Percentiles rank a stretch among this genome's conserved stretches.
These are phyloP conservation scores for Nemoura dubitans DNA, from an alignment of 2,888 invertebrate species.

Conservation along the genomic window DNA sequence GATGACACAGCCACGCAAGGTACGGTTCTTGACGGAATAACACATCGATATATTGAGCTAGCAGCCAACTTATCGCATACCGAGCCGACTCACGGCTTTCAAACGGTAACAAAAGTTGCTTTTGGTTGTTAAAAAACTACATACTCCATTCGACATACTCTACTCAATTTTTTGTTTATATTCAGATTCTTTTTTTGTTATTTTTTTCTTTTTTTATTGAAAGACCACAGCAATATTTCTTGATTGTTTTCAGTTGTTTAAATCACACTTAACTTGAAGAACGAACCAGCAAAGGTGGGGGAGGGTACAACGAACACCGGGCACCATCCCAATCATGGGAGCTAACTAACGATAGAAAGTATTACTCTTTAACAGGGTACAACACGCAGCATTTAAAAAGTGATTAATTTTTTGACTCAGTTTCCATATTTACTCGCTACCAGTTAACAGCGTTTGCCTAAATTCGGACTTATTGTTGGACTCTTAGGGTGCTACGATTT, in stretches of 20 bases:
- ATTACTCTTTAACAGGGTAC: slow-evolving; percentile 43
- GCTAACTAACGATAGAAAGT: slow-evolving; percentile 50
- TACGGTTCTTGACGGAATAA: slow-evolving; percentile 40
- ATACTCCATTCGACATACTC: slow-evolving; percentile 50
- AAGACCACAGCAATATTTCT: slow-evolving; percentile 53
- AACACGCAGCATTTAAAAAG: background rate
- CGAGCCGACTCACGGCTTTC: background rate
- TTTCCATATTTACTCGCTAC: slow-evolving; percentile 24
- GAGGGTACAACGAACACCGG: slow-evolving; percentile 51
- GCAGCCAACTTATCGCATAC: slow-evolving; percentile 48
- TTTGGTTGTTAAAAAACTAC: slow-evolving; percentile 53
- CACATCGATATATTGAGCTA: slow-evolving; percentile 49
- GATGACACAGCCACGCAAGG: background rate
- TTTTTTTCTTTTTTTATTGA: slow-evolving; percentile 50
- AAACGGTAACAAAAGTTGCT: slow-evolving; percentile 51
- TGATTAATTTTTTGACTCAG: background rate
- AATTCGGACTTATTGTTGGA: slow-evolving; percentile 38
- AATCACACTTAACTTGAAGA: slow-evolving; percentile 51
- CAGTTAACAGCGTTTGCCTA: slow-evolving; percentile 40
- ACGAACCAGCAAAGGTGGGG: slow-evolving; percentile 40
- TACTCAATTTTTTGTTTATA: slow-evolving; percentile 47
- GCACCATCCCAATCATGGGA: slow-evolving; percentile 52
- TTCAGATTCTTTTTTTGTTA: slow-evolving; percentile 50
- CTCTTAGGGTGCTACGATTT: slow-evolving; percentile 49
- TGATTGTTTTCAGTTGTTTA: slow-evolving; percentile 52